Conservation (phyloP, 2,797 vertebrate genomes). For the Darevskia nairensis region DNA sequence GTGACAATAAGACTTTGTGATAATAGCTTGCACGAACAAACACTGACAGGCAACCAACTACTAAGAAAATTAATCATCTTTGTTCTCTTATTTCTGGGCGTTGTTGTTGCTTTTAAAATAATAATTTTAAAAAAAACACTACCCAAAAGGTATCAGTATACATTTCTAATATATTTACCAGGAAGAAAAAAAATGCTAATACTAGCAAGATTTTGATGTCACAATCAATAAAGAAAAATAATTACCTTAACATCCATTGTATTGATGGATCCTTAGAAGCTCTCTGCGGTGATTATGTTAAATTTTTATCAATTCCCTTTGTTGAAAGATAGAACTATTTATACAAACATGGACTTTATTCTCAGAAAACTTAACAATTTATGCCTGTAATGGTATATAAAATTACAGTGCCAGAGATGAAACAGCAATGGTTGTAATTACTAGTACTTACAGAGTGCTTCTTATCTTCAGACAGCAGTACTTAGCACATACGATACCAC, state of each 20-base stretch:
- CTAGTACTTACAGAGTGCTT: slow-evolving; percentile 16
- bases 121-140: neutral
- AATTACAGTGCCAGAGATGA: slow-evolving; percentile 44
- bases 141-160: slow-evolving; percentile 31
- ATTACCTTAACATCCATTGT: slow-evolving; percentile 47
- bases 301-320: slow-evolving; percentile 66
- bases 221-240: slow-evolving; percentile 47
- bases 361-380: slow-evolving; percentile 54
- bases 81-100: slow-evolving; percentile 26
- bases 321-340: slow-evolving; percentile 59
- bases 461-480: slow-evolving; percentile 22
- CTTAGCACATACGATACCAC: slow-evolving; percentile 31
- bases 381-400: slow-evolving; percentile 20
- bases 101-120: slow-evolving; percentile 29
- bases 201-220: slow-evolving; percentile 43
- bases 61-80: slow-evolving; percentile 48
- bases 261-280: slow-evolving; percentile 45
- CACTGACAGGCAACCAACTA: slow-evolving; percentile 42
- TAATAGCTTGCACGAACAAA: slow-evolving; percentile 33
- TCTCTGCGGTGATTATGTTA: slow-evolving; percentile 39
- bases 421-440: neutral
- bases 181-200: slow-evolving; percentile 54
- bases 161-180: slow-evolving; percentile 47
- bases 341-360: slow-evolving; percentile 52
- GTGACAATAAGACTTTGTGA: slow-evolving; percentile 48